These are phyloP conservation scores for Deilephila porcellus DNA, from an alignment of 2,888 invertebrate species.

Conservation along the genomic window DNA sequence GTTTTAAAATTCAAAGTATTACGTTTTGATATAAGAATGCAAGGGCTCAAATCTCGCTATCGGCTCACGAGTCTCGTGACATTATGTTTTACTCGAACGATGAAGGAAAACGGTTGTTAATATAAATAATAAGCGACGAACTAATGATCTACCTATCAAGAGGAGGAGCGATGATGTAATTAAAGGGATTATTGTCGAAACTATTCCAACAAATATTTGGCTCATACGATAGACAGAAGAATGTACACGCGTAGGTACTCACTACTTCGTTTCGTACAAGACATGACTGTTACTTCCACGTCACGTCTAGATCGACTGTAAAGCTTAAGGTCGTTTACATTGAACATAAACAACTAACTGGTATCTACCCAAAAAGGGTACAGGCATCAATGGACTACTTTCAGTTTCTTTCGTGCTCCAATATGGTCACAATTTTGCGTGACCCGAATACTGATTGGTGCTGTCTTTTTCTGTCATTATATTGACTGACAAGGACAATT, in stretches of 20 bases:
- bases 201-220: conserved; percentile 15
- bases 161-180: neutral
- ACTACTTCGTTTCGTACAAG: neutral
- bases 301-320: conserved; percentile 24
- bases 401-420: conserved; percentile 22
- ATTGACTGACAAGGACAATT: conserved; percentile 24
- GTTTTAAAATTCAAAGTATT: neutral
- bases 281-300: conserved; percentile 22
- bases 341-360: conserved; percentile 26
- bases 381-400: conserved; percentile 25
- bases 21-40: conserved; percentile 21
- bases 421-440: conserved; percentile 23
- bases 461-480: conserved; percentile 23
- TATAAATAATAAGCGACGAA: conserved; percentile 9
- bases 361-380: conserved; percentile 25
- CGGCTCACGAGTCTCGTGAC: conserved; percentile 17
- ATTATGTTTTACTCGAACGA: conserved; percentile 11
- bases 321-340: conserved; percentile 23
- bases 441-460: conserved; percentile 26
- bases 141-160: conserved; percentile 9
- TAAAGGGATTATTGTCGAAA: neutral
- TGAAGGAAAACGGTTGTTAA: conserved; percentile 19
- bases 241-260: conserved; percentile 7
- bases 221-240: conserved; percentile 4
- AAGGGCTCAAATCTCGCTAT: conserved; percentile 23